phyloP scores from a whole-genome alignment of 2,797 vertebrate species.

The Orientallactaga sibirica region DNA sequence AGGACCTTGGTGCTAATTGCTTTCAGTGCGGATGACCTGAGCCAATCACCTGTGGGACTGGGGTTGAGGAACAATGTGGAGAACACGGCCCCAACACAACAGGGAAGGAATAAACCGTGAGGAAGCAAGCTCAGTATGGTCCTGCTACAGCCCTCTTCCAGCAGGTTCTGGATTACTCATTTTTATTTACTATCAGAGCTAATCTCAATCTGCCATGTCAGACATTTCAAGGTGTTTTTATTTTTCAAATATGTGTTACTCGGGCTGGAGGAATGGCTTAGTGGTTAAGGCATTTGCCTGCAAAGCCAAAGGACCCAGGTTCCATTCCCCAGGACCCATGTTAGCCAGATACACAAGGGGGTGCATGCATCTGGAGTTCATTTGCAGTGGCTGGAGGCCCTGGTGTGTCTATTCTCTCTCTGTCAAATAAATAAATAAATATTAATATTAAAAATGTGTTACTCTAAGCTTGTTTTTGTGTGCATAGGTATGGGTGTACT shows the following conservation, averaged over 20 bases:
- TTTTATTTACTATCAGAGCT: constrained; percentile 11
- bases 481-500: too few relatives aligned
- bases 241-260: neutral
- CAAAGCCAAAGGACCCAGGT: too few relatives aligned
- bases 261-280: too few relatives aligned
- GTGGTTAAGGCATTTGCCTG: too few relatives aligned
- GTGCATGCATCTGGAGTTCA: too few relatives aligned
- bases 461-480: constrained; percentile 1
- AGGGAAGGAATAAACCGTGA: neutral
- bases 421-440: neutral
- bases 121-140: neutral
- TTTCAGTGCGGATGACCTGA: neutral
- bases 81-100: too few relatives aligned
- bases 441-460: neutral
- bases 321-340: too few relatives aligned
- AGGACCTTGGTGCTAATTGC: neutral
- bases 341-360: too few relatives aligned
- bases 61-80: neutral
- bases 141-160: neutral
- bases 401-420: too few relatives aligned
- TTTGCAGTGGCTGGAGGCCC: too few relatives aligned
- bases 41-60: neutral
- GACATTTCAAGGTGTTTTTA: constrained; percentile 38
- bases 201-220: constrained; percentile 27
- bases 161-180: neutral